Evolutionary conservation across 2,888 invertebrate genomes (phyloP).

Genomic region (Sphaeridia pumilis): DNA sequence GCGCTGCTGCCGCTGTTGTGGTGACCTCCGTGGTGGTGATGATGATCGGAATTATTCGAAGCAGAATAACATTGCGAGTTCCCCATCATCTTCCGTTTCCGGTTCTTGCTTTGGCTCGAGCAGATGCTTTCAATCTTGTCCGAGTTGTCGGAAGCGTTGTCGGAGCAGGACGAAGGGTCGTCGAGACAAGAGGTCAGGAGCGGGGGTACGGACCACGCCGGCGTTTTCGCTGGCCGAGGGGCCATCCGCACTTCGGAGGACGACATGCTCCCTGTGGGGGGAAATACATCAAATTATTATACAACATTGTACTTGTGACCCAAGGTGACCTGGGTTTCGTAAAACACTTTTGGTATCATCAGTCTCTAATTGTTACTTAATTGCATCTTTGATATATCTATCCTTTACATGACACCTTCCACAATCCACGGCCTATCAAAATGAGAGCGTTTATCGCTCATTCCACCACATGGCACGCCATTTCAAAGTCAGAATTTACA

Average conservation of each 20-base stretch:
- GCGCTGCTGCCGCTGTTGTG: not conserved
- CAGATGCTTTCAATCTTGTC: slow-evolving; percentile 34
- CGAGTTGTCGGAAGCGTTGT: slow-evolving; percentile 37
- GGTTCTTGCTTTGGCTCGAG: slow-evolving; percentile 20
- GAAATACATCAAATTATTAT: slow-evolving; percentile 1
- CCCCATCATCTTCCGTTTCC: slow-evolving; percentile 31
- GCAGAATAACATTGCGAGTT: not conserved
- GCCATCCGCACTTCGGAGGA: slow-evolving; percentile 32
- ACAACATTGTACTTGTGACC: not conserved
- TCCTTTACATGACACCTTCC: too few species aligned
- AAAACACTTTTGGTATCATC: too few species aligned
- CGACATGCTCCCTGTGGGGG: slow-evolving; percentile 33
- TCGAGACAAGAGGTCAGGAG: slow-evolving; percentile 26
- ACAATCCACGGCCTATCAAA: too few species aligned
- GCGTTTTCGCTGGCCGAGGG: slow-evolving; percentile 56
- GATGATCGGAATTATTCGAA: not conserved
- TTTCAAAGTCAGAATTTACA: too few species aligned
- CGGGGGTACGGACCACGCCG: slow-evolving; percentile 47
- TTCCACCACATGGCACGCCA: too few species aligned
- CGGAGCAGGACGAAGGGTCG: slow-evolving; percentile 36
- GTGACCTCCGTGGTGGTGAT: not conserved
- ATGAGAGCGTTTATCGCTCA: too few species aligned
- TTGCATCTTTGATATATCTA: too few species aligned
- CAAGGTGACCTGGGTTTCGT: not conserved
- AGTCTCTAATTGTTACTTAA: too few species aligned